A percentile compares a stretch with the other conserved stretches of the same genome.
Evolutionary conservation across 2,888 invertebrate genomes (phyloP).

Genomic region (Sussaba pulchella): DNA sequence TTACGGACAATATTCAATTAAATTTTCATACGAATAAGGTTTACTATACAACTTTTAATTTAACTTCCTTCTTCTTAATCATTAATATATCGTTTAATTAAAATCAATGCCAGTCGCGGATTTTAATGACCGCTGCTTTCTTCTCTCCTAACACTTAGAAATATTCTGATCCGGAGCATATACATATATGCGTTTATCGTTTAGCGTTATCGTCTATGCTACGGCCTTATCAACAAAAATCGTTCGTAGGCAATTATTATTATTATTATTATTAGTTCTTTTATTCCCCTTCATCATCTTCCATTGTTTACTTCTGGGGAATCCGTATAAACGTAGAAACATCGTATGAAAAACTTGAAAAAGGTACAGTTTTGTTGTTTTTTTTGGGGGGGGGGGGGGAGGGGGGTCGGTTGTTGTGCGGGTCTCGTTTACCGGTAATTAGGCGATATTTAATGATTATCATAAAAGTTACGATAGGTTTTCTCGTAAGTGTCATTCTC

Average conservation of each 20-base stretch:
- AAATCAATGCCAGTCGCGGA: constrained; percentile 81
- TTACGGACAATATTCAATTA: constrained; percentile 82
- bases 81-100: constrained; percentile 80
- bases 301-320: constrained; percentile 77
- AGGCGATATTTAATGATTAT: constrained; percentile 82
- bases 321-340: constrained; percentile 84
- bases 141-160: constrained; percentile 77
- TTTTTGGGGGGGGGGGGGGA: constrained; percentile 67
- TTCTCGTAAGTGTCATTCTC: constrained; percentile 68
- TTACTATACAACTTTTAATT: constrained; percentile 83
- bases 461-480: constrained; percentile 78
- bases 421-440: constrained; percentile 78
- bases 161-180: constrained; percentile 78
- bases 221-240: constrained; percentile 81
- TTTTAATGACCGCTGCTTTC: constrained; percentile 72
- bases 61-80: constrained; percentile 77
- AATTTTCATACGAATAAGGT: constrained; percentile 79
- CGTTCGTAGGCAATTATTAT: constrained; percentile 76
- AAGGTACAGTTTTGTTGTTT: constrained; percentile 75
- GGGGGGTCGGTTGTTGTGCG: constrained; percentile 76
- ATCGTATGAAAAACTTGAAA: constrained; percentile 82
- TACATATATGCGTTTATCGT: constrained; percentile 73
- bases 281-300: constrained; percentile 46
- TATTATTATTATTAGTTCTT: constrained; percentile 56
- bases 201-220: constrained; percentile 77